These are phyloP conservation scores for Lydus trimaculatus DNA, from an alignment of 2,888 invertebrate genomes.

Conservation along the genomic window DNA sequence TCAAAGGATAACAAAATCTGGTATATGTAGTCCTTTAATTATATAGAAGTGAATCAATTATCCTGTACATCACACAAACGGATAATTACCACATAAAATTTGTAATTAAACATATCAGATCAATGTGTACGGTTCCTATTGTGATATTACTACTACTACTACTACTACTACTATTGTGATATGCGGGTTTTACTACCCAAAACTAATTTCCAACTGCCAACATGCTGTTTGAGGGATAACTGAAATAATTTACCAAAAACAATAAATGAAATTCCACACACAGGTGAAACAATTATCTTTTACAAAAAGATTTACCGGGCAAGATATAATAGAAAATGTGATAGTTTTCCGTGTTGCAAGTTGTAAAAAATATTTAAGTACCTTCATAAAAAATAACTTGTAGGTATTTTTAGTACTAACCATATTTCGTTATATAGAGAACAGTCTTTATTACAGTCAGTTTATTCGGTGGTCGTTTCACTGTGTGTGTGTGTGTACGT, in stretches of 20 bases:
- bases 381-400: slow-evolving; percentile 32
- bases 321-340: background rate
- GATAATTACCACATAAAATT: background rate
- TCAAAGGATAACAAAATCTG: background rate
- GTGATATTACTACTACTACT: background rate
- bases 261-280: background rate
- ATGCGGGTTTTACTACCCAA: background rate
- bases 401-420: slow-evolving; percentile 35
- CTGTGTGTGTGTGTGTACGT: background rate
- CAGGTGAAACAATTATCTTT: background rate
- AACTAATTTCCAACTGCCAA: background rate
- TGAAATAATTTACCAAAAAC: background rate
- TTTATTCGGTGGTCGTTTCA: slow-evolving; percentile 44
- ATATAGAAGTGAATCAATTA: slow-evolving; percentile 1
- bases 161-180: no score
- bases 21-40: background rate
- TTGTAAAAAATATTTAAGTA: slow-evolving; percentile 23
- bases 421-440: slow-evolving; percentile 36
- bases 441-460: slow-evolving; percentile 45
- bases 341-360: slow-evolving; percentile 7
- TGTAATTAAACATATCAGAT: slow-evolving; percentile 6
- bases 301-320: background rate
- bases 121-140: background rate
- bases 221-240: background rate
- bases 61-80: slow-evolving; percentile 3